A percentile compares a stretch with the other conserved stretches of the same genome.
Conservation (phyloP, 2,797 vertebrate genomes). For the Myotis findleyi region DNA sequence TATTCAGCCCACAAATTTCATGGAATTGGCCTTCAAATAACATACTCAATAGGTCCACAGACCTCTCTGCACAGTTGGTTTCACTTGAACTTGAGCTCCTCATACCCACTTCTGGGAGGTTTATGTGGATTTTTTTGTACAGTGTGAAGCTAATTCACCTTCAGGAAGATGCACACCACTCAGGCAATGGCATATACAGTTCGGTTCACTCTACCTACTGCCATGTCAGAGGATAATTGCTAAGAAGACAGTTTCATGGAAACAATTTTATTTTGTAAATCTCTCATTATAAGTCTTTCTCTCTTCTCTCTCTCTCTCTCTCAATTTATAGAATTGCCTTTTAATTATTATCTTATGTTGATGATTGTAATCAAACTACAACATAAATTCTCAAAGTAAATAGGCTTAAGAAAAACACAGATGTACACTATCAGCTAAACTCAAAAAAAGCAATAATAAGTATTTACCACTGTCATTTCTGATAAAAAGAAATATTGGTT, state of each 20-base stretch:
- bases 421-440: background rate
- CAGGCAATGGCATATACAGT: background rate
- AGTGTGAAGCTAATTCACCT: conserved; percentile 44
- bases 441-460: conserved; percentile 21
- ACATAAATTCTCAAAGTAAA: conserved; percentile 27
- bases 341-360: background rate
- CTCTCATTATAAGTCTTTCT: too few relatives aligned
- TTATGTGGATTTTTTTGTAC: conserved; percentile 35
- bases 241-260: background rate
- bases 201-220: background rate
- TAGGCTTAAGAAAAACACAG: conserved; percentile 31
- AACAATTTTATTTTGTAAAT: conserved; percentile 14
- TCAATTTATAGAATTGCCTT: background rate
- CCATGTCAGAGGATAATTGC: background rate
- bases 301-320: too few relatives aligned
- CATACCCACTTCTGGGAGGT: background rate
- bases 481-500: conserved; percentile 33
- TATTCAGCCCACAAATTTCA: conserved; percentile 51
- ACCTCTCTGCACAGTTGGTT: conserved; percentile 31
- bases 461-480: background rate
- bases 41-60: conserved; percentile 5
- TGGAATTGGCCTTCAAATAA: conserved; percentile 45
- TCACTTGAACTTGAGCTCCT: conserved; percentile 42
- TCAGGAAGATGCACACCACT: background rate
- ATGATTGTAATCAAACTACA: background rate